Base-by-base conservation (phyloP, 2,113 vertebrate genomes). In the Passerina amoena region DNA sequence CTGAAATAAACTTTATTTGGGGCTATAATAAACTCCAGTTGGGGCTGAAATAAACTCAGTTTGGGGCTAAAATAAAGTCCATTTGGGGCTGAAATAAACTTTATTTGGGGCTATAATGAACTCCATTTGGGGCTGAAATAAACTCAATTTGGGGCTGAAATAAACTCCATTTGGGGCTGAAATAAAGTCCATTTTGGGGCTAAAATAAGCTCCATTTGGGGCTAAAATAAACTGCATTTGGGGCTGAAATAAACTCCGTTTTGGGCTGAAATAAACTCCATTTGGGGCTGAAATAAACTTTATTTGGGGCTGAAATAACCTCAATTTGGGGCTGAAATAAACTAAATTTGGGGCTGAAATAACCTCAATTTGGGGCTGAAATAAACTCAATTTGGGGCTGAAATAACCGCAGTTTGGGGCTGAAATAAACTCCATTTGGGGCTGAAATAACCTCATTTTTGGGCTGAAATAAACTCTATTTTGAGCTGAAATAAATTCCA, bases 1-100 rank as follows among this genome's bases (percentile, higher is more conserved):
- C 47, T 27, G 61, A 47, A n/a, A n/a, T 14, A 33, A 56, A 3
- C 8, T 33, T 12, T 0, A 1, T 56, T 56, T n/a, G 3, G 12
- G 54, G 19, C 31, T 12, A 18, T 33, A 20, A 33, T 33, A 33
- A 56, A 6, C 4, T 33, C 8, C 3, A 9, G 21, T 22, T 33
- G 0, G 5, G 20, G 12, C 31, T 9, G 8, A 56, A 68, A 50
- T 31, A 10, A 83, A 31, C 24, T 3, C 44, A 37, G 6, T n/a
- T 35, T 35, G 42, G 54, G 54, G 4, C 33, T 15, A 13, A 15
- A 25, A 60, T 60, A 25, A 59, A 25, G 21, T 51, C 33, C 8
- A 11, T 4, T 17, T 3, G 42, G 61, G 33, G 13, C 57, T 18
- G n/a, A 60, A 27, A 35, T 27, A 47, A 47, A 14, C 4, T n/a